Percentiles rank a stretch among this genome's conserved stretches.
Evolutionary conservation across 2,113 vertebrate genomes (phyloP).

Genomic region (Machaerirhynchus nigripectus): DNA sequence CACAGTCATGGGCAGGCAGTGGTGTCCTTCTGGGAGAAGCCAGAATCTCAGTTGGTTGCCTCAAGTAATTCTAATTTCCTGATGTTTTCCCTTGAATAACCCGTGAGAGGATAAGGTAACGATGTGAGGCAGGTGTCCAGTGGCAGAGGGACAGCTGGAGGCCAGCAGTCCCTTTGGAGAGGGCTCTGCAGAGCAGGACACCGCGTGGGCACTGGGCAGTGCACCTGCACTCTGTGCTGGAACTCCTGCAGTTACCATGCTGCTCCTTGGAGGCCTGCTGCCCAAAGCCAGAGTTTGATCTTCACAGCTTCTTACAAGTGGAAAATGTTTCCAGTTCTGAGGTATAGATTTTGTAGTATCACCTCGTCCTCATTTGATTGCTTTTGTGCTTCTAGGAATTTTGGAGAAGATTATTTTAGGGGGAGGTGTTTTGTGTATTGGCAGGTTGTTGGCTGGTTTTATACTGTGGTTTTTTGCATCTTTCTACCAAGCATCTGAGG

Average conservation of each 20-base stretch:
- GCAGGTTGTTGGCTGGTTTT: background rate
- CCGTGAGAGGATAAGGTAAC: background rate
- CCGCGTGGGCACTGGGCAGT: rapidly evolving
- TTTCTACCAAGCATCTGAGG: background rate
- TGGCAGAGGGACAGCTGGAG: background rate
- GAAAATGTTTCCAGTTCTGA: background rate
- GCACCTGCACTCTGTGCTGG: no score
- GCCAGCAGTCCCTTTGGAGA: background rate
- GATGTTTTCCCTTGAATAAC: background rate
- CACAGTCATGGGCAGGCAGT: background rate
- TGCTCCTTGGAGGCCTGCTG: background rate
- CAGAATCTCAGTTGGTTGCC: background rate
- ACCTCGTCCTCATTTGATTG: rapidly evolving
- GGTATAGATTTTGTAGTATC: background rate
- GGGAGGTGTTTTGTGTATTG: background rate
- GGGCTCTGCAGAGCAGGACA: background rate
- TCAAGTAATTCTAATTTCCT: background rate
- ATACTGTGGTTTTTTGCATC: background rate
- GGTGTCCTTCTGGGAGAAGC: background rate
- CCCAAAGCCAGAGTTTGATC: background rate
- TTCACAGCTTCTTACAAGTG: background rate
- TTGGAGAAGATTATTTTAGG: background rate
- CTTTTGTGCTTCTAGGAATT: background rate
- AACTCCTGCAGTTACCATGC: background rate
- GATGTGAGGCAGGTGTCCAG: background rate